Base-by-base conservation (phyloP, 2,113 vertebrate species). In the Pelusios castaneus region DNA sequence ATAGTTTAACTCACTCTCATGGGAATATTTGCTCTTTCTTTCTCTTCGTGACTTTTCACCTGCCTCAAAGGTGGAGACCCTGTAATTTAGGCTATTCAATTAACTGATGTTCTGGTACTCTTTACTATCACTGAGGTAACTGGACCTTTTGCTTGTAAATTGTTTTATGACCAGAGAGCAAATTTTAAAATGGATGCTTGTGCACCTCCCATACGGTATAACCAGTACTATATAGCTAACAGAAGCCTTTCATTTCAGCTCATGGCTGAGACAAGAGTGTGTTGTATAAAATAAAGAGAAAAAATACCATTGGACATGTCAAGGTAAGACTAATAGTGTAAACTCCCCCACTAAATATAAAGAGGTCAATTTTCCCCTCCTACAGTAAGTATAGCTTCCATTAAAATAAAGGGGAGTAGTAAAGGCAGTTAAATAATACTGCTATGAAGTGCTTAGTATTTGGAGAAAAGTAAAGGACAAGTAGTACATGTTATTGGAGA, bases 21-120 rank as follows among this genome's bases (percentile, higher is more conserved):
- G 55, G 27, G 58, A 58, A 13, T 60, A 24, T 0, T 43, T 75
- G 38, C 41, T 75, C 70, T 38, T 75, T 43, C 10, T 73, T 73
- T 75, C 70, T 22, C 41, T 75, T 25, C 43, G 6, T 75, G 41
- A 75, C 41, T 75, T 24, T 75, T 75, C 12, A 22, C 38, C 24
- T 24, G 41, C 24, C 11, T 43, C 70, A 41, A 25, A 67, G 60
- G 34, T 67, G 70, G 56, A 12, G n/a, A 12, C 81, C 47, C 41
- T 58, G 85, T 51, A 1, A 41, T 67, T 73, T 12, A 49, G 24
- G 2, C 58, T 58, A 38, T 54, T 63, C 83, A 63, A 31, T 10
- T 13, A 73, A 12, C 38, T 51, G 2, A 43, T 1, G 0, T 49
- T 52, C 10, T 1, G 2, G 0, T 4, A 0, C 41, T 80, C 45